Evolutionary conservation across 2,113 vertebrate species (phyloP).

Genomic region (Podiceps cristatus): DNA sequence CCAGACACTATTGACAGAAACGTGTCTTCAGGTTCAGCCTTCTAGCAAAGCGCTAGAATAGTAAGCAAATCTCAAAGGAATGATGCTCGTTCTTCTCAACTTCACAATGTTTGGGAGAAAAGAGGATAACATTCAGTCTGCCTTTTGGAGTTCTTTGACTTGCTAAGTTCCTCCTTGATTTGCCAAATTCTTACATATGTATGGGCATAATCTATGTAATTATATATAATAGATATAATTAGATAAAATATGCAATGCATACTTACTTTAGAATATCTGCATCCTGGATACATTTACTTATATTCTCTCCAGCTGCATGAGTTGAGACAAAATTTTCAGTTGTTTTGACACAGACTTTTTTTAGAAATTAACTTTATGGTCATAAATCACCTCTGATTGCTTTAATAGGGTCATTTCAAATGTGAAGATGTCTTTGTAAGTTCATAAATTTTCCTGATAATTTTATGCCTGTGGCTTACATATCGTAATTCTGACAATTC

Average conservation of each 20-base stretch:
- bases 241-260: not conserved
- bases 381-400: conserved; percentile 46
- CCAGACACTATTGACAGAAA: not conserved
- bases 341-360: not conserved
- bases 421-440: conserved; percentile 31
- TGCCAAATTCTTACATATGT: not conserved
- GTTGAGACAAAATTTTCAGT: not conserved
- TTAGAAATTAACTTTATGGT: conserved; percentile 1
- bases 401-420: conserved; percentile 22
- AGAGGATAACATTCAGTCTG: not conserved
- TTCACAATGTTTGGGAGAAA: not conserved
- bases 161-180: not conserved
- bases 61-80: not conserved
- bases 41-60: not conserved
- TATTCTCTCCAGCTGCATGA: not conserved
- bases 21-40: not conserved
- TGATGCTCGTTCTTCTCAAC: not conserved
- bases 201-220: not conserved
- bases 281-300: not conserved
- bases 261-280: not conserved
- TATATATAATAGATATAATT: not conserved
- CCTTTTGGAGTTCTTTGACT: not conserved
- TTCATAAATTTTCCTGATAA: conserved; percentile 55
- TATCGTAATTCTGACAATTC: conserved; percentile 64
- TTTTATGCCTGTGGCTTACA: conserved; percentile 53